Base-by-base conservation (phyloP, 30 jellyfish, hydroid and myxozoan genomes). In the Mastigias papua region DNA sequence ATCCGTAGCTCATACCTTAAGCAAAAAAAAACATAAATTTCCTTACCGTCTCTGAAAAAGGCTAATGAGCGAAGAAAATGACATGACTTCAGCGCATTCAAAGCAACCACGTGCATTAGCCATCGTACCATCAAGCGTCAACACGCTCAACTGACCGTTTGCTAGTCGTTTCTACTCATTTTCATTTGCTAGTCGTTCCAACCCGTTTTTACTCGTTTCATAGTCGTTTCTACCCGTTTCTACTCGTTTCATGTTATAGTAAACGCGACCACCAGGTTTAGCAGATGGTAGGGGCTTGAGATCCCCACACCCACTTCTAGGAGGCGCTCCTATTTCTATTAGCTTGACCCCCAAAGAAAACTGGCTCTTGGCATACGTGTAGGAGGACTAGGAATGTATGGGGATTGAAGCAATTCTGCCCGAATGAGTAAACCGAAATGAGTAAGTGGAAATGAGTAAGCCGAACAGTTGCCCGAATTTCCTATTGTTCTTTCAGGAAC, bases 191-290 rank as follows among this genome's bases (percentile, higher is more conserved):
- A 51, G 67, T 51, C 25, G 2, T 51, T 51, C 17, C 67, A 1
- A 51, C 67, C 27, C 67, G 67, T 51, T 51, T 9, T 21, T 51
- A 5, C 67, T 51, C 27, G 67, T 51, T 9, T 51, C 67, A 1
- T 51, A 21, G 27, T 51, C 67, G 67, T 51, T 51, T 51, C 67
- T 51, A 1, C 67, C 27, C 67, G 67, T 51, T 17, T 51, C 27
- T 51, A 51, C 67, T 51, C 67, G 67, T 51, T 51, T 51, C 67
- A 51, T 51, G 16, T 51, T 51, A 51, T 10, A 51, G 67, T 51
- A 51, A 51, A 51, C 67, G 67, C 67, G 67, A 46, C 16, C 16
- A 6, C 16, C 16, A 16, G 60, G 8, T 8, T 46, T 46, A 6
- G 60, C 60, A 46, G 16, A 28, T 58, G 29, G n/a, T n/a, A n/a